Evolutionary conservation across 2,113 vertebrate genomes (phyloP).

Genomic region (Petrocephalus zakoni): DNA sequence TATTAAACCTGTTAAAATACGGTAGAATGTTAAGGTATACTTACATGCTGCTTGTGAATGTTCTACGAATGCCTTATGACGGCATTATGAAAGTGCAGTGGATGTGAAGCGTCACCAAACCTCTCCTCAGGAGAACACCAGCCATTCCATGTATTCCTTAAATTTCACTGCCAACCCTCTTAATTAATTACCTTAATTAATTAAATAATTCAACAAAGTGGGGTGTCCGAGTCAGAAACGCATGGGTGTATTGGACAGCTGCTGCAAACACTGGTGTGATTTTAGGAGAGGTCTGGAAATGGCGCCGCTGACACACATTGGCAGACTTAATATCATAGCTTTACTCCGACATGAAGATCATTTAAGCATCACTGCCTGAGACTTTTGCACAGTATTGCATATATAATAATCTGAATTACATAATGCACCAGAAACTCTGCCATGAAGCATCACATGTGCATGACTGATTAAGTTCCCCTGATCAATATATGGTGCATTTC

Average conservation of each 20-base stretch:
- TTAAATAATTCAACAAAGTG: neutral
- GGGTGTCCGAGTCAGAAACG: neutral
- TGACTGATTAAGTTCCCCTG: neutral
- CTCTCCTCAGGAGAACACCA: neutral
- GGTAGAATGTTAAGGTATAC: neutral
- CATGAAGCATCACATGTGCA: neutral
- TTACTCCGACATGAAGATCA: neutral
- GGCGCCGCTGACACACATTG: neutral
- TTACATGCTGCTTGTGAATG: neutral
- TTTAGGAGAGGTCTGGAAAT: neutral
- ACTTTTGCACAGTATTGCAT: neutral
- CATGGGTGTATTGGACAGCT: neutral
- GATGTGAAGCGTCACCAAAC: neutral
- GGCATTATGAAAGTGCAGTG: neutral
- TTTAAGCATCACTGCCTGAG: neutral
- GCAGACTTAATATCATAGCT: neutral
- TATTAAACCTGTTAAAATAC: neutral
- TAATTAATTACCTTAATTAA: neutral
- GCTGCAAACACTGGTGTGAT: neutral
- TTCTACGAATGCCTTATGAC: neutral
- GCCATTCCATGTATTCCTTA: neutral
- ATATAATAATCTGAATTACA: neutral
- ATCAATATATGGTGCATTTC: conserved; percentile 13
- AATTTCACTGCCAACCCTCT: neutral
- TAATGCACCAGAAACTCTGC: neutral